These are phyloP conservation scores for Helicorthomorpha holstii DNA, from an alignment of 1,140 invertebrate species.

Conservation along the genomic window DNA sequence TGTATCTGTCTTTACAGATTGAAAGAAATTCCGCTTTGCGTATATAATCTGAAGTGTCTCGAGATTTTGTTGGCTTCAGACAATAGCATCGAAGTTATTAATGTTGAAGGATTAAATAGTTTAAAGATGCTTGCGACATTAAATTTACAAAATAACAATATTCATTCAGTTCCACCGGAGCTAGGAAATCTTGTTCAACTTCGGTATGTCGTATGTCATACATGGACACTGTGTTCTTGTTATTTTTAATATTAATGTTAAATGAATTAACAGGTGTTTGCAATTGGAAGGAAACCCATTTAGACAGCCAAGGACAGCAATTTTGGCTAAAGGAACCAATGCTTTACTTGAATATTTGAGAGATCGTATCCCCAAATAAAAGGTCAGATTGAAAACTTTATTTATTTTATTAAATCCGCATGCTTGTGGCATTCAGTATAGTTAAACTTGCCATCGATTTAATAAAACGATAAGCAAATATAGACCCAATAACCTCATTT, in stretches of 20 bases:
- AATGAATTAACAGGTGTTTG: constrained; percentile 51
- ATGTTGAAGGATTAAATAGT: constrained; percentile 42
- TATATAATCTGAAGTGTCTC: constrained; percentile 52
- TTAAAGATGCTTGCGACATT: constrained; percentile 49
- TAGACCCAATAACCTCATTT: no score
- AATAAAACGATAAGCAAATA: no score
- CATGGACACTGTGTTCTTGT: constrained; percentile 1
- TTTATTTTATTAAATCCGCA: no score
- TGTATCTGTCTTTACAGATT: constrained; percentile 46
- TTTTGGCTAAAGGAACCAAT: constrained; percentile 68
- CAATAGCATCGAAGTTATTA: constrained; percentile 53
- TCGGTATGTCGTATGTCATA: constrained; percentile 24
- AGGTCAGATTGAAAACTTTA: no score
- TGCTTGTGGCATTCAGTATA: no score
- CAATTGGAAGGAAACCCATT: constrained; percentile 68
- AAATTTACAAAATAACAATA: constrained; percentile 70
- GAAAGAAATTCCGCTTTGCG: constrained; percentile 46
- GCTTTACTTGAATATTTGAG: constrained; percentile 64
- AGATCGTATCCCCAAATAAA: constrained; percentile 54
- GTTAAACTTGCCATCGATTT: no score
- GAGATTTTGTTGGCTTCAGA: constrained; percentile 64
- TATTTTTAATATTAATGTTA: no score
- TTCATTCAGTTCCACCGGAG: constrained; percentile 55
- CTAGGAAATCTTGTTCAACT: constrained; percentile 62
- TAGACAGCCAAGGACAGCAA: constrained; percentile 62